Percentiles rank a stretch among this genome's conserved stretches.
Evolutionary conservation across 2,888 invertebrate species (phyloP).

Genomic region (Caenorhabditis sp.): DNA sequence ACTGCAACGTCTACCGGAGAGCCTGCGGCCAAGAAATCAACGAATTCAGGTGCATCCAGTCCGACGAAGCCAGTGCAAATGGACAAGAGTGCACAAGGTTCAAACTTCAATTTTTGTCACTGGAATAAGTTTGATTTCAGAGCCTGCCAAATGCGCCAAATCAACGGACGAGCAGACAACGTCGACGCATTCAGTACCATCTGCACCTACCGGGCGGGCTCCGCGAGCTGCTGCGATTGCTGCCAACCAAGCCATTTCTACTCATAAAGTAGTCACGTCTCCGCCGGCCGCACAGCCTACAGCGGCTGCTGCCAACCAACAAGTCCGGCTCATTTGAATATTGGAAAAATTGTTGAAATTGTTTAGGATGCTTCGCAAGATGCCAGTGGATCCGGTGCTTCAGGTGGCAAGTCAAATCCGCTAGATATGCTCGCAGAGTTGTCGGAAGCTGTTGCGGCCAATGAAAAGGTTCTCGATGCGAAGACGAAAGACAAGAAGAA

Average conservation of each 20-base stretch:
- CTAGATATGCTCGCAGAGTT: conserved; percentile 28
- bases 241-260: conserved; percentile 39
- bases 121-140: too few relatives aligned
- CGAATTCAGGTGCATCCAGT: too few relatives aligned
- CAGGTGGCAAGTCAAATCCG: too few relatives aligned
- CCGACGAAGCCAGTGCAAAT: too few relatives aligned
- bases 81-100: too few relatives aligned
- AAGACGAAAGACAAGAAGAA: neutral
- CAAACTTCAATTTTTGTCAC: too few relatives aligned
- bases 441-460: conserved; percentile 8
- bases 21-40: conserved; percentile 2
- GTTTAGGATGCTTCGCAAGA: neutral
- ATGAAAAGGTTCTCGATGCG: neutral
- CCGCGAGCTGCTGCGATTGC: conserved; percentile 49
- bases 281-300: conserved; percentile 1
- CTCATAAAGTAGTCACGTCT: conserved; percentile 1
- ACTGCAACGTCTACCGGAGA: conserved; percentile 10
- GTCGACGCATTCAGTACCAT: neutral
- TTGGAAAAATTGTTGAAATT: too few relatives aligned
- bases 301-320: neutral
- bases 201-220: conserved; percentile 7
- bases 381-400: too few relatives aligned
- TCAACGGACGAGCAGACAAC: neutral
- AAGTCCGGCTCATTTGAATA: too few relatives aligned
- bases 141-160: too few relatives aligned